These are phyloP conservation scores for Pogonus chalceus DNA, from an alignment of 1,140 invertebrate species.

Conservation along the genomic window DNA sequence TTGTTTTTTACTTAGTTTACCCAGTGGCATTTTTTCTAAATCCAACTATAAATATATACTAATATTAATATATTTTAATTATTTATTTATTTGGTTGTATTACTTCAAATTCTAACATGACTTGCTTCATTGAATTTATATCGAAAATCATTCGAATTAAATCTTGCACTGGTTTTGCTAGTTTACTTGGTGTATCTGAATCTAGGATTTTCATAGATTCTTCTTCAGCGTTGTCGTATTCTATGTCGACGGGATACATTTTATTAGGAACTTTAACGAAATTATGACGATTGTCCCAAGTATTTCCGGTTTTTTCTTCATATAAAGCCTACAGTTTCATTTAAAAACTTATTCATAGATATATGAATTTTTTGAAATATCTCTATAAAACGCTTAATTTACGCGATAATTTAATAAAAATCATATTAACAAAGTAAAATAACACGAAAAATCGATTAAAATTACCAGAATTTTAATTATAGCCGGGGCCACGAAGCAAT, in stretches of 20 bases:
- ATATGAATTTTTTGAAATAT: neutral
- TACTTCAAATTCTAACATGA: conserved; percentile 88
- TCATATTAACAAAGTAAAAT: too few species aligned
- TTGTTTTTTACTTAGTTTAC: conserved; percentile 84
- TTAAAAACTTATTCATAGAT: neutral
- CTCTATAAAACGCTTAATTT: too few species aligned
- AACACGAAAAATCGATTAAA: too few species aligned
- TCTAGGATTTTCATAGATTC: conserved; percentile 29
- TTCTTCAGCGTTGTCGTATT: conserved; percentile 57
- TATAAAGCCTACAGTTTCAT: conserved; percentile 41
- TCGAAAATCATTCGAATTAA: conserved; percentile 85
- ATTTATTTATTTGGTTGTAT: too few species aligned
- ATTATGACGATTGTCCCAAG: conserved; percentile 53
- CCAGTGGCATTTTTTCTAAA: conserved; percentile 90
- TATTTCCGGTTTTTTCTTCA: conserved; percentile 78
- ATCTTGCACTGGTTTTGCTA: conserved; percentile 69
- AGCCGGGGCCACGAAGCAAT: too few species aligned
- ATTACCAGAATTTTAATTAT: too few species aligned
- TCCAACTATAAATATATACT: conserved; percentile 55
- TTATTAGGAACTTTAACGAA: conserved; percentile 73
- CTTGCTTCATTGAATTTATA: conserved; percentile 82
- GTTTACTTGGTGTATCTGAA: conserved; percentile 47
- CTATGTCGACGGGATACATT: conserved; percentile 85
- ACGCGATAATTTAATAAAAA: too few species aligned
- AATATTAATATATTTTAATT: conserved; percentile 1